Evolutionary conservation across 2,888 invertebrate species (phyloP).

Genomic region (Artemia sp.): DNA sequence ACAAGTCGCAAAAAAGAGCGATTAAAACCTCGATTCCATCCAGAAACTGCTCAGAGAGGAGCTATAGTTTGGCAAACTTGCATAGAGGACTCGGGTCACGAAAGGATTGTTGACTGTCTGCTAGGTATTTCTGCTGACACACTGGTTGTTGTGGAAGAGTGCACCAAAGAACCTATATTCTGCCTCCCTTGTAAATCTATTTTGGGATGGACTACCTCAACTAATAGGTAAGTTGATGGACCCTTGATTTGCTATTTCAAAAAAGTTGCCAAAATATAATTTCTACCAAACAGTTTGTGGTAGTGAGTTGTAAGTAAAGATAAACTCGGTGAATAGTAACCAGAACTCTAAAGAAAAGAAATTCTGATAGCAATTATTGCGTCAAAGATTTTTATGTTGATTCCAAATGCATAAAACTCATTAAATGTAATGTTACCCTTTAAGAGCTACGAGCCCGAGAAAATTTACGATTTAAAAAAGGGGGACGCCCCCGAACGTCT

Average conservation of each 20-base stretch:
- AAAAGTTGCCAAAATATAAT: not conserved
- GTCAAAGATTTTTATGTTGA: too few relatives aligned
- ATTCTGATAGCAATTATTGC: too few relatives aligned
- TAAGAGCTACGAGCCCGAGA: too few relatives aligned
- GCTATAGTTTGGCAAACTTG: conserved; percentile 69
- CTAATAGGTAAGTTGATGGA: conserved; percentile 36
- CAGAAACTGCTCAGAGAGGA: conserved; percentile 53
- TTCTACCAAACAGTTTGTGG: not conserved
- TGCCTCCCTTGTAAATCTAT: conserved; percentile 66
- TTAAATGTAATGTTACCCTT: too few relatives aligned
- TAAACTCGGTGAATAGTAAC: not conserved
- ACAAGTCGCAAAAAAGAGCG: conserved; percentile 57
- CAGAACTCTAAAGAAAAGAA: not conserved
- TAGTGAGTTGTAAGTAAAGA: not conserved
- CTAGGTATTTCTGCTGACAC: conserved; percentile 74
- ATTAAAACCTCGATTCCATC: conserved; percentile 49
- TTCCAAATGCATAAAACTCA: too few relatives aligned
- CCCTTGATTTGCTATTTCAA: conserved; percentile 31
- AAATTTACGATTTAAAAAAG: too few relatives aligned
- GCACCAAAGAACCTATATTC: conserved; percentile 61
- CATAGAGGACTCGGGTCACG: conserved; percentile 40
- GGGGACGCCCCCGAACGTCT: too few relatives aligned
- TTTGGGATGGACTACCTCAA: conserved; percentile 49
- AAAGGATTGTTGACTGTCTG: conserved; percentile 49
- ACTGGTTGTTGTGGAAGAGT: conserved; percentile 67